A percentile compares a stretch with the other conserved stretches of the same genome.
Evolutionary conservation across 2,113 vertebrate species (phyloP).

Genomic region (Calidris pygmaea): DNA sequence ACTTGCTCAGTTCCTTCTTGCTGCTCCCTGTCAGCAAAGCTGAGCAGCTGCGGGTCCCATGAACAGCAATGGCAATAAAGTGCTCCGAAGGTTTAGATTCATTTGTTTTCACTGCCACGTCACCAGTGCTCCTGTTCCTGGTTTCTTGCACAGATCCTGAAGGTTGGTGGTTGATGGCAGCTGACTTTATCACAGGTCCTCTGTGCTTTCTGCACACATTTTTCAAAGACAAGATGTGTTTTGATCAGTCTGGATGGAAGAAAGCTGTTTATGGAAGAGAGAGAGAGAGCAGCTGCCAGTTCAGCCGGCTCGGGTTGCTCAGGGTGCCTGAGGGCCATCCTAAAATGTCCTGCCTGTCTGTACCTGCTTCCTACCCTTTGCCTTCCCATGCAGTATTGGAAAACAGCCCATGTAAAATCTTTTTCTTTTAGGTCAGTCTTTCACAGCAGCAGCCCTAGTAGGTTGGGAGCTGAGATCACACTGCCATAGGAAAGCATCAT

Average conservation of each 20-base stretch:
- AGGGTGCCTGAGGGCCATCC: not conserved
- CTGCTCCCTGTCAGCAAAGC: not conserved
- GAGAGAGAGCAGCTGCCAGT: rapidly evolving
- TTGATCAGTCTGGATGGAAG: not conserved
- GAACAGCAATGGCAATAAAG: not conserved
- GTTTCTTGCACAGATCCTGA: not conserved
- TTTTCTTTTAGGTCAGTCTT: no score
- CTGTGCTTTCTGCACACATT: not conserved
- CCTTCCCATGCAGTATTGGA: not conserved
- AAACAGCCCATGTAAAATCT: rapidly evolving
- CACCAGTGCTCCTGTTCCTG: not conserved
- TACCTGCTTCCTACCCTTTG: not conserved
- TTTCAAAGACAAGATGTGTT: not conserved
- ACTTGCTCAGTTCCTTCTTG: not conserved
- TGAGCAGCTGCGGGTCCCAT: not conserved
- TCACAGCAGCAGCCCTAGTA: rapidly evolving
- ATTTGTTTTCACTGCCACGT: rapidly evolving
- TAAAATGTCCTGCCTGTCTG: not conserved
- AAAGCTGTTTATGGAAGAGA: not conserved
- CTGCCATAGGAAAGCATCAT: not conserved
- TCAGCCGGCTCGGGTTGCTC: not conserved
- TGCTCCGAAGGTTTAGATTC: not conserved
- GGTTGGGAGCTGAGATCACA: not conserved
- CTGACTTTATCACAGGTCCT: not conserved
- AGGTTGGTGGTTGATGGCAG: not conserved